Base-by-base conservation (phyloP, 1,140 invertebrate species). In the Drosophila parabipectinata region DNA sequence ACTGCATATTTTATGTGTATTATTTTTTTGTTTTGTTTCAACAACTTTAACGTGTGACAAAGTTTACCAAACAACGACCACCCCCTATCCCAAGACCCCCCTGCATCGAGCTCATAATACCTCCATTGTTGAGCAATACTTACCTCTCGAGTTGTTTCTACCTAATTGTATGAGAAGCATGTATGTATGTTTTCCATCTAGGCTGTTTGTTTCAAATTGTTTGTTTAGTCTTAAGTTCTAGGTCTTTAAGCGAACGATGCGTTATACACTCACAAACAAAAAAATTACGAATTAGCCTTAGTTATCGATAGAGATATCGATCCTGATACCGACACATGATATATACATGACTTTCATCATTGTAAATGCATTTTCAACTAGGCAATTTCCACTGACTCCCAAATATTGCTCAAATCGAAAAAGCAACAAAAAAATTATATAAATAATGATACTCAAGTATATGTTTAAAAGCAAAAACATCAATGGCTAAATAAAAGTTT, bases 151-250 rank as follows among this genome's bases (percentile, higher is more conserved):
- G 66, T 83, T 83, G 58, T 77, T 71, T 63, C 75, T 66, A 80
- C 63, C 64, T 47, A 44, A 32, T 50, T 64, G 63, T 69, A 69
- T 39, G 66, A 69, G 66, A 69, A 44, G 56, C 47, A 67, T 57
- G 53, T 54, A 67, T 57, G 53, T 54, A 67, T 57, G 53, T 54
- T 68, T 76, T 68, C 47, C 75, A 72, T 69, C 55, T 88, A 88
- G 83, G 83, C 83, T 87, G 83, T 87, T 87, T 87, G 83, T 87
- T 87, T 87, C 83, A 87, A 83, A 76, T 88, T 88, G 63, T 87
- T 88, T 87, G 72, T 77, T 64, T 83, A 83, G 63, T 88, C 79
- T 88, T 87, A 87, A 87, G 79, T 39, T 56, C 32, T 88, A 87
- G 83, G 58, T 82, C 50, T 62, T 64, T 85, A 85, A 88, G 78